phyloP scores from a whole-genome alignment of 1,140 invertebrate species.

The Drosophila funebris region DNA sequence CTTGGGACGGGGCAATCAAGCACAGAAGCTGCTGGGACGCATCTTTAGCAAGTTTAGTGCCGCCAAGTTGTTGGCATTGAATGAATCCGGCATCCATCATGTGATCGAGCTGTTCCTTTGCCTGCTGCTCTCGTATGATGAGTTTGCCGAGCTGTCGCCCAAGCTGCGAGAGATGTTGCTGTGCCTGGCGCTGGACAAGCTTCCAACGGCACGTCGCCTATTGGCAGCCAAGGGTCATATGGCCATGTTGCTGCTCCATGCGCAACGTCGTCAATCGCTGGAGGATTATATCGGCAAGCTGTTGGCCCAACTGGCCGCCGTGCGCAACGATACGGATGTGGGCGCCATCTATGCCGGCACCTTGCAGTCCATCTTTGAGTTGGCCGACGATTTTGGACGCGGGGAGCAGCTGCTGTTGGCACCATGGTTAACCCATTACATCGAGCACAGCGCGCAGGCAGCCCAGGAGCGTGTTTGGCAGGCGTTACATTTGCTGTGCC shows the following conservation, averaged over 20 bases:
- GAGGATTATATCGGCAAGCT: constrained; percentile 72
- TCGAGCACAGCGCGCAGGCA: constrained; percentile 64
- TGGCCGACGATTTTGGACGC: constrained; percentile 58
- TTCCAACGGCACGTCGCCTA: constrained; percentile 53
- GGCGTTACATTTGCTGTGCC: constrained; percentile 60
- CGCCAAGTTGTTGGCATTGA: constrained; percentile 74
- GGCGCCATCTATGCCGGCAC: constrained; percentile 50
- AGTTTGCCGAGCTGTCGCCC: constrained; percentile 54
- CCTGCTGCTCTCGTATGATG: constrained; percentile 54
- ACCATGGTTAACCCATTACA: constrained; percentile 72
- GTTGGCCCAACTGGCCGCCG: constrained; percentile 54
- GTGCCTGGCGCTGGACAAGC: constrained; percentile 67
- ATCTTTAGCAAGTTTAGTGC: constrained; percentile 81
- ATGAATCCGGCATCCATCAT: constrained; percentile 80
- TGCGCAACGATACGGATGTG: constrained; percentile 67
- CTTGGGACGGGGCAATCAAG: constrained; percentile 48
- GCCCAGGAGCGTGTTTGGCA: constrained; percentile 76
- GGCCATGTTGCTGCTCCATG: constrained; percentile 70
- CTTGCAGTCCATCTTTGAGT: constrained; percentile 60
- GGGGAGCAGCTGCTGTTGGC: constrained; percentile 74
- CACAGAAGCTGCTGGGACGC: constrained; percentile 75
- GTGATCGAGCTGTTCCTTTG: constrained; percentile 76
- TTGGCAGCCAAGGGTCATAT: constrained; percentile 76
- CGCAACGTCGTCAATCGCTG: constrained; percentile 49
- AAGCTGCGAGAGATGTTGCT: constrained; percentile 75